These are phyloP conservation scores for Halcyon malimbica DNA, from an alignment of 2,113 vertebrate species.

Conservation along the genomic window DNA sequence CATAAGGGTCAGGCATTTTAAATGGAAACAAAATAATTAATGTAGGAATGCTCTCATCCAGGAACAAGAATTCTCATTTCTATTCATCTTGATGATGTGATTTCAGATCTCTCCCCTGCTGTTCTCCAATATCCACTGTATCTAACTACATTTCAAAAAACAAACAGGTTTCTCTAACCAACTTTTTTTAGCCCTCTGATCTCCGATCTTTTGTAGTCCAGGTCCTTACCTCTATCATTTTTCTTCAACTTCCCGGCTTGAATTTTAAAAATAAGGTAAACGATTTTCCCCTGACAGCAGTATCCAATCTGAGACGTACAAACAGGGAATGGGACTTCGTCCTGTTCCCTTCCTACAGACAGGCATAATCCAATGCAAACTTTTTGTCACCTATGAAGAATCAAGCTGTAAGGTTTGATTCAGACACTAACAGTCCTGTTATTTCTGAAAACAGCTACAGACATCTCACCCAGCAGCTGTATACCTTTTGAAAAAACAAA, in stretches of 20 bases:
- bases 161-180: background rate
- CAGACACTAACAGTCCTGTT: background rate
- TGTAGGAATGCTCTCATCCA: background rate
- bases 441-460: background rate
- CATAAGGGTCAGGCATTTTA: background rate
- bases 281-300: background rate
- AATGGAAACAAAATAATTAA: background rate
- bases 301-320: background rate
- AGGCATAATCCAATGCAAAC: background rate
- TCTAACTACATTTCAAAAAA: background rate
- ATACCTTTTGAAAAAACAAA: background rate
- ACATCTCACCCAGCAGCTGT: background rate
- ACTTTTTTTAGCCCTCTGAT: background rate
- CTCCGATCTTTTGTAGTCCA: background rate
- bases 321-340: background rate
- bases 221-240: background rate
- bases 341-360: background rate
- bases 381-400: background rate
- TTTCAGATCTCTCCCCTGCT: background rate
- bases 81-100: background rate
- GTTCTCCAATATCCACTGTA: background rate
- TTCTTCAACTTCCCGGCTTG: background rate
- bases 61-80: background rate
- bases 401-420: background rate
- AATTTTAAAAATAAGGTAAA: background rate